phyloP scores from a whole-genome alignment of 2,888 invertebrate species.

The Blomia tropicalis region DNA sequence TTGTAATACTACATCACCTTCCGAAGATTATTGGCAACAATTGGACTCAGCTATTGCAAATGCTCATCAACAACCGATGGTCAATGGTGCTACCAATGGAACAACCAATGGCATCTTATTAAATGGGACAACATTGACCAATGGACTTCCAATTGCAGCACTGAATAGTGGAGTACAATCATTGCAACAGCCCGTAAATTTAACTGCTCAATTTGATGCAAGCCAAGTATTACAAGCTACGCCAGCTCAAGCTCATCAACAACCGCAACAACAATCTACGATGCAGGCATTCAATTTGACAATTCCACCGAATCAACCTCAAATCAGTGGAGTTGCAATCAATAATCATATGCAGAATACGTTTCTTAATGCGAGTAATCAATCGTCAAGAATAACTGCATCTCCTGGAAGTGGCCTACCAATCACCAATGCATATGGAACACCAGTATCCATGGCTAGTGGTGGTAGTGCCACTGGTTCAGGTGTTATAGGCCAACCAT shows the following conservation, averaged over 20 bases:
- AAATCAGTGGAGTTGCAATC: background rate
- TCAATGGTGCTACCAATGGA: background rate
- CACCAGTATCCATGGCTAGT: background rate
- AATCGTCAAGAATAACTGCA: no score
- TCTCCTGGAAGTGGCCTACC: background rate
- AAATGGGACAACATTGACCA: slow-evolving; percentile 3
- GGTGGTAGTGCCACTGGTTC: background rate
- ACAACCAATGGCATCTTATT: background rate
- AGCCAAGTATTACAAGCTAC: background rate
- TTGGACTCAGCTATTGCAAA: slow-evolving; percentile 26
- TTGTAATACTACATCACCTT: slow-evolving; percentile 72
- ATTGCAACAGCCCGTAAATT: background rate
- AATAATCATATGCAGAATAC: no score
- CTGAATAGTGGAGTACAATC: background rate
- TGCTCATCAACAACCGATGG: background rate
- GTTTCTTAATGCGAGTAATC: no score
- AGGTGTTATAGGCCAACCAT: background rate
- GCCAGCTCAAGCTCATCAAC: background rate
- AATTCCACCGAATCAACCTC: background rate
- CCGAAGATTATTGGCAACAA: slow-evolving; percentile 65
- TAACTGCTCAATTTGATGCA: background rate
- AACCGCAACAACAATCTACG: background rate
- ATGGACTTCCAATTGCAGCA: background rate
- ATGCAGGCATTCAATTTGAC: background rate
- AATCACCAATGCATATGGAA: background rate